phyloP scores from a whole-genome alignment of 1,140 invertebrate species.

The Scaptomyza hsui region DNA sequence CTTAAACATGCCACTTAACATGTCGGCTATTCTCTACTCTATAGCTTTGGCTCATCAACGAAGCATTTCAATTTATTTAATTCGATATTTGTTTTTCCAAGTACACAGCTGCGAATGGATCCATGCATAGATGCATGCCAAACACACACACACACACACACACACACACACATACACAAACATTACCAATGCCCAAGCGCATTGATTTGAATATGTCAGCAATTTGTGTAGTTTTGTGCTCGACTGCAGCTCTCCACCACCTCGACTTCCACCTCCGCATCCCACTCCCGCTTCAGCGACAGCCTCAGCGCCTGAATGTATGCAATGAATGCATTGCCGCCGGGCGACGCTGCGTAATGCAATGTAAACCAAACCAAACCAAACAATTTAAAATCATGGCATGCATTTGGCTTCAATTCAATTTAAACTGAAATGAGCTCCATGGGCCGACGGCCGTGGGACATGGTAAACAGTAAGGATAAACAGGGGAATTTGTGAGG shows the following conservation, averaged over 20 bases:
- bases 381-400: constrained; percentile 82
- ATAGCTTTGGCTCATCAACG: constrained; percentile 3
- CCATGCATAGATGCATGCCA: constrained; percentile 38
- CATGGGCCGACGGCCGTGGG: constrained; percentile 32
- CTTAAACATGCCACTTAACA: constrained; percentile 77
- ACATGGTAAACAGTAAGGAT: constrained; percentile 6
- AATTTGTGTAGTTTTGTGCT: constrained; percentile 81
- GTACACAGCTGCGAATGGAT: constrained; percentile 41
- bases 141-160: constrained; percentile 7
- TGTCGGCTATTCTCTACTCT: background rate
- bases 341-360: constrained; percentile 66
- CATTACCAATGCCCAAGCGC: constrained; percentile 53
- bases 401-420: constrained; percentile 82
- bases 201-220: constrained; percentile 82
- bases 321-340: constrained; percentile 24
- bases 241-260: constrained; percentile 52
- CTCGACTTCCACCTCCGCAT: constrained; percentile 4
- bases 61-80: constrained; percentile 70
- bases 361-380: constrained; percentile 80
- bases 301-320: constrained; percentile 23
- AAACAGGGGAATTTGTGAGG: background rate
- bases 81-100: constrained; percentile 71
- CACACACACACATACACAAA: constrained; percentile 24
- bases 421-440: constrained; percentile 77
- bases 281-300: constrained; percentile 8